phyloP scores from a whole-genome alignment of 2,113 vertebrate species.

The Onychostoma macrolepis region DNA sequence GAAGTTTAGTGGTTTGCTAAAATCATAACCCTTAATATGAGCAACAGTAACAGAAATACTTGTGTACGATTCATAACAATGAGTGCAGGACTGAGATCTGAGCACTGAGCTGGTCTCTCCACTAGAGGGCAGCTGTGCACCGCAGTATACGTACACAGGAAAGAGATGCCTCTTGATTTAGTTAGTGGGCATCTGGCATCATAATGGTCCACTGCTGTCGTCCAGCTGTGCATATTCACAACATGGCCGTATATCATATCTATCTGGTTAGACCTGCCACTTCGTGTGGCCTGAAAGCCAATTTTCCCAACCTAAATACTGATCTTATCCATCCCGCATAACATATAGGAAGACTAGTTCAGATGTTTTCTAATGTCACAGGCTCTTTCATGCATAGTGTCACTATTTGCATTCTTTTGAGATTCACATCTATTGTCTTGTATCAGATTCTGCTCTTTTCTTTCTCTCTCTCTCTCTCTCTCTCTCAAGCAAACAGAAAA shows the following conservation, averaged over 20 bases:
- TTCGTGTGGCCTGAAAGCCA: background rate
- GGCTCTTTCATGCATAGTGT: background rate
- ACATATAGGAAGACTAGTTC: background rate
- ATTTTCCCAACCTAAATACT: background rate
- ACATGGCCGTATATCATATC: background rate
- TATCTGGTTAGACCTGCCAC: background rate
- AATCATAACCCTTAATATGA: background rate
- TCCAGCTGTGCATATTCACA: background rate
- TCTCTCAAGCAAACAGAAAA: background rate
- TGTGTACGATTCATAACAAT: background rate
- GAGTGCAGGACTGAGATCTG: background rate
- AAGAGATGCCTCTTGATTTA: background rate
- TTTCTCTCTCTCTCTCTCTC: background rate
- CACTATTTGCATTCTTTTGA: background rate
- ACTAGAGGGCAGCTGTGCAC: conserved; percentile 61
- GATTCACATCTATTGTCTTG: background rate
- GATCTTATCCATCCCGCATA: background rate
- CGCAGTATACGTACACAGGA: background rate
- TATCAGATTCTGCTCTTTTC: conserved; percentile 3
- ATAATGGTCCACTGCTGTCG: background rate
- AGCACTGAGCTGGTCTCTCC: conserved; percentile 57
- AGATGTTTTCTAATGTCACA: background rate
- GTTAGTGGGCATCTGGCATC: background rate
- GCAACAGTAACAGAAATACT: background rate
- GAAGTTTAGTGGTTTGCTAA: background rate